phyloP scores from a whole-genome alignment of 2,888 invertebrate species.

The Epirrhoe alternata region DNA sequence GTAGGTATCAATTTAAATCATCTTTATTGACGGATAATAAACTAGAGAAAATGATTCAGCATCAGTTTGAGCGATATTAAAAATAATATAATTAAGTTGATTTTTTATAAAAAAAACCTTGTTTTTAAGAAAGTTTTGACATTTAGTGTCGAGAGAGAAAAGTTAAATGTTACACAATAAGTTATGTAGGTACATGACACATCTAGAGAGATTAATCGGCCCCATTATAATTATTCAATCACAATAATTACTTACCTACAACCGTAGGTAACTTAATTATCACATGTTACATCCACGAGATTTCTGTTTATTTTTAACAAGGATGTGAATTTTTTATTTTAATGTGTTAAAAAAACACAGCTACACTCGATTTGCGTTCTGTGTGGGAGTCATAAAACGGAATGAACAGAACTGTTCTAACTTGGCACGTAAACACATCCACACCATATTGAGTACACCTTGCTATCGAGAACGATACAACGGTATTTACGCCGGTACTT shows the following conservation, averaged over 20 bases:
- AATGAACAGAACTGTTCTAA: not conserved
- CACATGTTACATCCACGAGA: not conserved
- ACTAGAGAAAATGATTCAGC: too few relatives aligned
- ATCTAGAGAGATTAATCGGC: not conserved
- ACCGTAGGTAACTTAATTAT: not conserved
- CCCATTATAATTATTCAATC: not conserved
- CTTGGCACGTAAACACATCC: not conserved
- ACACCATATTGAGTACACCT: not conserved
- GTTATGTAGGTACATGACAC: not conserved
- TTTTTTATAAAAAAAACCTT: too few relatives aligned
- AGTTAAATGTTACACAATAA: too few relatives aligned
- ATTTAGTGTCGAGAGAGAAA: too few relatives aligned
- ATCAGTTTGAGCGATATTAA: too few relatives aligned
- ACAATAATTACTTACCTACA: not conserved
- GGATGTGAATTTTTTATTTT: not conserved
- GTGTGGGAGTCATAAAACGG: not conserved
- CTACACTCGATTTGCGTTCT: not conserved
- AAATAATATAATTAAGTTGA: too few relatives aligned
- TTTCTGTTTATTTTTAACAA: not conserved
- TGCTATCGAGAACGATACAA: constrained; percentile 7
- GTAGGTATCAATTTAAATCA: too few relatives aligned
- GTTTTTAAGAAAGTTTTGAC: too few relatives aligned
- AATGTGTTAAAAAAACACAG: not conserved
- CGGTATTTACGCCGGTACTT: constrained; percentile 2
- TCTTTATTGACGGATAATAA: too few relatives aligned